A percentile compares a stretch with the other conserved stretches of the same genome.
Evolutionary conservation across 2,888 invertebrate genomes (phyloP).

Genomic region (Drosophila kambysellisi): DNA sequence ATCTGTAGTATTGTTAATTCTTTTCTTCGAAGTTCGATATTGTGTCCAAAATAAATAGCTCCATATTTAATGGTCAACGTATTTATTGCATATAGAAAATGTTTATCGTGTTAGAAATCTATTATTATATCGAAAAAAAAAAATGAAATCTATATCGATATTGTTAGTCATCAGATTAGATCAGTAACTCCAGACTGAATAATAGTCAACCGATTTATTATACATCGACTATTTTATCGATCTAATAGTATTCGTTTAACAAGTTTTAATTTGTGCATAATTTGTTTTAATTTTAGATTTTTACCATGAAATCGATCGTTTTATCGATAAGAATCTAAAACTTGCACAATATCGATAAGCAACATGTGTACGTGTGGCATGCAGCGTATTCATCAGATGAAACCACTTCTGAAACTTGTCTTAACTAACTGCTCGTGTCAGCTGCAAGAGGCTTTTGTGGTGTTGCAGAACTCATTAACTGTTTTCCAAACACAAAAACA

Average conservation of each 20-base stretch:
- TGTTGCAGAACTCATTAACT: slow-evolving; percentile 64
- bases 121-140: no score
- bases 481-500: slow-evolving; percentile 4
- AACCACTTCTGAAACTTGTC: slow-evolving; percentile 7
- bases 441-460: slow-evolving; percentile 25
- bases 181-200: background rate
- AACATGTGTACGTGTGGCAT: background rate
- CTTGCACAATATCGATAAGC: background rate
- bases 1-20: background rate
- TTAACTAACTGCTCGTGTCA: slow-evolving; percentile 43
- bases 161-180: background rate
- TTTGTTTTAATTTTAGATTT: background rate
- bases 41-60: background rate
- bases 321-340: background rate
- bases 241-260: background rate
- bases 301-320: background rate
- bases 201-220: background rate
- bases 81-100: background rate
- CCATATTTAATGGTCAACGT: background rate
- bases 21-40: background rate
- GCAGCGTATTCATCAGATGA: slow-evolving; percentile 21
- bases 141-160: background rate
- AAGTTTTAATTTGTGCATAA: background rate
- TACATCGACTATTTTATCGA: background rate
- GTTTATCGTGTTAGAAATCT: background rate